Conservation (phyloP, 2,797 vertebrate genomes). For the Eospalax fontanierii region DNA sequence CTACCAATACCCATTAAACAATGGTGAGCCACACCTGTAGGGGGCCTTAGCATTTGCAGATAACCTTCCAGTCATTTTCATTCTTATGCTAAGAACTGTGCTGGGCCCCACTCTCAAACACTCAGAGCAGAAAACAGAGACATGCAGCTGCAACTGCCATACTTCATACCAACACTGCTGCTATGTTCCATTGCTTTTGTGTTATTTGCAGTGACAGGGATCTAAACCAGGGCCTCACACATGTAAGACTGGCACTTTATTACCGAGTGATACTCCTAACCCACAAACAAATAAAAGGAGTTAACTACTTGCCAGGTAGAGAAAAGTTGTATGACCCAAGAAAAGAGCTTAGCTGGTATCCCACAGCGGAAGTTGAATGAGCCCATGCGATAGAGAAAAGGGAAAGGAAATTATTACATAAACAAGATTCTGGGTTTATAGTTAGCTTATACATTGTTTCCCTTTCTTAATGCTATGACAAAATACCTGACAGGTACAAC, state of each 20-base stretch:
- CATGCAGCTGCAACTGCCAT: not conserved
- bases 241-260: not conserved
- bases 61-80: slow-evolving; percentile 18
- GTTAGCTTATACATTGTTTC: not conserved
- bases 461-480: not conserved
- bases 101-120: not conserved
- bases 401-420: not conserved
- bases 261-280: not conserved
- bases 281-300: not conserved
- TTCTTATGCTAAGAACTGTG: not conserved
- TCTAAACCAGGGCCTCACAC: not conserved
- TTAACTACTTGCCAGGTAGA: not conserved
- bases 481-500: not conserved
- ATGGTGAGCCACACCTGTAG: not conserved
- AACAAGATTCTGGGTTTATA: not conserved
- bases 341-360: not conserved
- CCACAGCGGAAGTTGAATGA: not conserved
- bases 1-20: not conserved
- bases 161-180: not conserved
- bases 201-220: not conserved
- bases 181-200: not conserved
- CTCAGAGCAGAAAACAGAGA: not conserved
- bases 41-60: not conserved
- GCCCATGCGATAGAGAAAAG: not conserved
- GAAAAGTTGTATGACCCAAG: not conserved